These are phyloP conservation scores for Cenopis cana DNA, from an alignment of 2,888 invertebrate genomes.

Conservation along the genomic window DNA sequence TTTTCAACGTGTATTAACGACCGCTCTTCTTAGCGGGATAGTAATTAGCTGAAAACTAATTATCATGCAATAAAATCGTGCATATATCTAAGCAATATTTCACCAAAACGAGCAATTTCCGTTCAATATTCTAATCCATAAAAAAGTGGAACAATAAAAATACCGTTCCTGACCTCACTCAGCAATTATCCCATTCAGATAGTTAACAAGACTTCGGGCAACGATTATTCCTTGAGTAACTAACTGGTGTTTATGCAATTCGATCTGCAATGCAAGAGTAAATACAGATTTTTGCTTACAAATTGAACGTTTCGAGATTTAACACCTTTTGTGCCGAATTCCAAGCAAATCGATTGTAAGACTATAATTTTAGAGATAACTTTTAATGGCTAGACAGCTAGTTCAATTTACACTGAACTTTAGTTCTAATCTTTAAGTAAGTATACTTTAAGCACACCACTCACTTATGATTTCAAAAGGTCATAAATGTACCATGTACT, in stretches of 20 bases:
- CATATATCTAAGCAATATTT: not conserved
- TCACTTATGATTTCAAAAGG: not conserved
- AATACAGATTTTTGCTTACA: slow-evolving; percentile 35
- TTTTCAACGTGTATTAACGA: not conserved
- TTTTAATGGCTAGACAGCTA: slow-evolving; percentile 3
- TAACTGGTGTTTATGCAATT: slow-evolving; percentile 34
- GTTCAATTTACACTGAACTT: not conserved
- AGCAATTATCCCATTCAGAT: slow-evolving; percentile 32
- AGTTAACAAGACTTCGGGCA: slow-evolving; percentile 29
- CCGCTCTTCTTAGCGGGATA: not conserved
- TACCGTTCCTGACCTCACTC: slow-evolving; percentile 14
- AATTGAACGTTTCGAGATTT: slow-evolving; percentile 29
- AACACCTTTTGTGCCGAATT: slow-evolving; percentile 43
- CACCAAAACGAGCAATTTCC: not conserved
- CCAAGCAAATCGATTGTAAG: slow-evolving; percentile 32
- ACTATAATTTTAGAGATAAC: slow-evolving; percentile 30
- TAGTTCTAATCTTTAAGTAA: not conserved
- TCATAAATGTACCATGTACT: not conserved
- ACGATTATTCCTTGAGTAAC: slow-evolving; percentile 40
- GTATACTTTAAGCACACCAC: not conserved
- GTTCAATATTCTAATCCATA: slow-evolving; percentile 1
- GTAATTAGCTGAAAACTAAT: not conserved
- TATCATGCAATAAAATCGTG: not conserved
- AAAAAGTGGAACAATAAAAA: slow-evolving; percentile 24
- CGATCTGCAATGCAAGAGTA: slow-evolving; percentile 16